These are phyloP conservation scores for Acleris laterana DNA, from an alignment of 2,888 invertebrate genomes.

Conservation along the genomic window DNA sequence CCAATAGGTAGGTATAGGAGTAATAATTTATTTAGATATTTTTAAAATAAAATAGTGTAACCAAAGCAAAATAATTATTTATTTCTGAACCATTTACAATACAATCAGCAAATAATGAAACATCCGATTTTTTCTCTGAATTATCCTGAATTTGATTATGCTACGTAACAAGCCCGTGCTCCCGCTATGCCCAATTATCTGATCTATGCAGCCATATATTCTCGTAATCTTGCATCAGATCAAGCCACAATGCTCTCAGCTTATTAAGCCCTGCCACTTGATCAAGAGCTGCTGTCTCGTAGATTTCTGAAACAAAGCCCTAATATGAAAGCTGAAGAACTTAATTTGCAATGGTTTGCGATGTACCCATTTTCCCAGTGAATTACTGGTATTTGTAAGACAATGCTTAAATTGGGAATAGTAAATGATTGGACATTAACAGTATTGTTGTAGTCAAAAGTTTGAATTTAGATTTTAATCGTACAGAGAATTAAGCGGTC, in stretches of 20 bases:
- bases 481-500: too few species aligned
- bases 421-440: too few species aligned
- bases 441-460: too few species aligned
- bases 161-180: conserved; percentile 10
- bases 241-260: conserved; percentile 47
- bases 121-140: neutral
- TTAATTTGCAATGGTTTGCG: neutral
- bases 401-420: neutral
- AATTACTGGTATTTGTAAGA: conserved; percentile 27
- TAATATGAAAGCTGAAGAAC: conserved; percentile 3
- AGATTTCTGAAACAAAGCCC: conserved; percentile 5
- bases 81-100: too few species aligned
- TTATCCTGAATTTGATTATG: conserved; percentile 19
- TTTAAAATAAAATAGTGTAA: too few species aligned
- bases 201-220: conserved; percentile 57
- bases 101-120: too few species aligned
- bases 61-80: too few species aligned
- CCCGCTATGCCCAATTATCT: conserved; percentile 40
- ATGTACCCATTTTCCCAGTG: conserved; percentile 13
- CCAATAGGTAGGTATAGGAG: too few species aligned
- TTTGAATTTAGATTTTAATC: too few species aligned
- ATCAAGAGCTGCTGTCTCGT: conserved; percentile 45
- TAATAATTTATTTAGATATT: too few species aligned
- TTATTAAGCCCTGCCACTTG: conserved; percentile 52
- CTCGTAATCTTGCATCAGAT: conserved; percentile 58